Conservation (phyloP, 1,140 invertebrate genomes). For the Rhizoglyphus robini region DNA sequence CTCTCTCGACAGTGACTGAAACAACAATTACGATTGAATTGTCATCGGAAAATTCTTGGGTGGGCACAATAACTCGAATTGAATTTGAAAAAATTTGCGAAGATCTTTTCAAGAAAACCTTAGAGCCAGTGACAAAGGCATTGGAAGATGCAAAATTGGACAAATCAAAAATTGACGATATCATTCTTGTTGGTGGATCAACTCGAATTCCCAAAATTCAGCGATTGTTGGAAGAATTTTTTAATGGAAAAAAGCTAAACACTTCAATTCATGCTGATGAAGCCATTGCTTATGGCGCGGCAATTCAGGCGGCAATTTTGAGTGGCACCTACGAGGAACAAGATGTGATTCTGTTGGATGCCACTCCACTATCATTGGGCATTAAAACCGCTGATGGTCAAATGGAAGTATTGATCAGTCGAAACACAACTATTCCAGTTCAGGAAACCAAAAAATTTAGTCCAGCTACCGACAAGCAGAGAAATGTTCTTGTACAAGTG, state of each 20-base stretch:
- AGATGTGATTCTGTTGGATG: slow-evolving; percentile 79
- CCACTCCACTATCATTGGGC: slow-evolving; percentile 83
- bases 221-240: slow-evolving; percentile 53
- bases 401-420: slow-evolving; percentile 86
- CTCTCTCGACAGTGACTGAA: slow-evolving; percentile 88
- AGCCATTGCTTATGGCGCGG: slow-evolving; percentile 65
- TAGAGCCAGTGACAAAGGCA: slow-evolving; percentile 32
- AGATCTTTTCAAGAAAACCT: slow-evolving; percentile 53
- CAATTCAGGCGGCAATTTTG: slow-evolving; percentile 59
- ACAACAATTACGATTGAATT: slow-evolving; percentile 87
- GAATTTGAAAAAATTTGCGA: slow-evolving; percentile 85
- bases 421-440: slow-evolving; percentile 89
- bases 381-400: slow-evolving; percentile 93
- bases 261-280: slow-evolving; percentile 90
- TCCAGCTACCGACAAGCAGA: slow-evolving; percentile 12
- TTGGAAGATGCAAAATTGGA: slow-evolving; percentile 33
- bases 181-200: slow-evolving; percentile 94
- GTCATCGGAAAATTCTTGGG: too few relatives aligned
- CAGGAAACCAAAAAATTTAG: slow-evolving; percentile 80
- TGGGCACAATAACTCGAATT: slow-evolving; percentile 82
- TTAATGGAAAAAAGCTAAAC: slow-evolving; percentile 90
- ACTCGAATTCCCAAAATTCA: slow-evolving; percentile 96
- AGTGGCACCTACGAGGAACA: slow-evolving; percentile 86
- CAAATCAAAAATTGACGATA: slow-evolving; percentile 63
- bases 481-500: neutral